Conservation (phyloP, 2,888 invertebrate genomes). For the Boloria euphrosyne region DNA sequence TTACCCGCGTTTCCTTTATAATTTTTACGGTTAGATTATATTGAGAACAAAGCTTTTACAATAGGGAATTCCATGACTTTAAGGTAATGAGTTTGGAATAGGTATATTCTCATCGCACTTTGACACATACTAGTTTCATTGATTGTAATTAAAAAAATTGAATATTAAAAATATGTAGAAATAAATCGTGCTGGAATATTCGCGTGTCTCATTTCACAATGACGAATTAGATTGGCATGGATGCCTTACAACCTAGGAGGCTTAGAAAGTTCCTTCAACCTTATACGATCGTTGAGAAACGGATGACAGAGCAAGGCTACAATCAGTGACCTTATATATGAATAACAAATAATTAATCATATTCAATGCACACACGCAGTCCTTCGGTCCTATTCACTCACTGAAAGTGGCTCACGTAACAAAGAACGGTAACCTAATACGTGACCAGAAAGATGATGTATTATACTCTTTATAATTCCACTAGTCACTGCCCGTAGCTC, state of each 20-base stretch:
- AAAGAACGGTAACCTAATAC: constrained; percentile 79
- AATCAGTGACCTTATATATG: constrained; percentile 54
- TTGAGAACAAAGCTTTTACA: no score
- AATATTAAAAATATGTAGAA: neutral
- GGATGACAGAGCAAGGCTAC: constrained; percentile 41
- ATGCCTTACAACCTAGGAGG: neutral
- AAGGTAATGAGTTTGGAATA: no score
- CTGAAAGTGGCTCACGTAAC: constrained; percentile 80
- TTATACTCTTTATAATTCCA: constrained; percentile 56
- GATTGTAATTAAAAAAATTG: neutral
- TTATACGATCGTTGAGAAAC: constrained; percentile 42
- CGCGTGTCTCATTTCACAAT: neutral
- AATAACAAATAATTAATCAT: constrained; percentile 73
- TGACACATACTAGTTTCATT: neutral
- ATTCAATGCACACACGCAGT: constrained; percentile 71
- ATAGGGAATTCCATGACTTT: no score
- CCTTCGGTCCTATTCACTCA: constrained; percentile 71
- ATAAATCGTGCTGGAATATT: neutral
- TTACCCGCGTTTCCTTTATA: neutral
- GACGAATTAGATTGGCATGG: constrained; percentile 1
- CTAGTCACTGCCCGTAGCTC: no score
- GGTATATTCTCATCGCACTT: no score
- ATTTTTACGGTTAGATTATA: neutral
- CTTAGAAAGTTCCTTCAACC: constrained; percentile 38
- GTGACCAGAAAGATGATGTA: constrained; percentile 78